Conservation (phyloP, 2,888 invertebrate species). For the Trichogramma dendrolimi region DNA sequence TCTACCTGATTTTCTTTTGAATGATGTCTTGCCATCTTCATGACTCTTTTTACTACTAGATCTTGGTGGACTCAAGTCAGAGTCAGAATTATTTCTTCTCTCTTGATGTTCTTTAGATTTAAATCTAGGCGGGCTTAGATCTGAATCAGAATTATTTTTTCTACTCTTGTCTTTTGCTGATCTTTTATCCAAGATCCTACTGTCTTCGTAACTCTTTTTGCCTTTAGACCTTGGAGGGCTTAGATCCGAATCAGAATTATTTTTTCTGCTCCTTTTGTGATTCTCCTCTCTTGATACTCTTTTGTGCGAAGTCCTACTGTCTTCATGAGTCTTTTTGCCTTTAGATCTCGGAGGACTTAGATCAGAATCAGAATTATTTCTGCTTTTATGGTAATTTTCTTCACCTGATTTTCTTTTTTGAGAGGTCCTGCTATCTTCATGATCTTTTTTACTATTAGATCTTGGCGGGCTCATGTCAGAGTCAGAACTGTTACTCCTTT, state of each 20-base stretch:
- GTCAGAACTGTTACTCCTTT: constrained; percentile 1
- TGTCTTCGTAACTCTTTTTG: constrained; percentile 24
- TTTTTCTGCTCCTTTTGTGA: constrained; percentile 25
- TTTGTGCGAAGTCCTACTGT: constrained; percentile 15
- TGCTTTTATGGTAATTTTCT: neutral
- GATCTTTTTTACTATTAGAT: constrained; percentile 21
- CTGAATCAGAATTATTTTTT: constrained; percentile 41
- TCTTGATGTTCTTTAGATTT: constrained; percentile 31
- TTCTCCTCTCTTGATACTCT: constrained; percentile 31
- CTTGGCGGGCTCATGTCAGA: constrained; percentile 27
- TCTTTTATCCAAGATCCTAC: too few species aligned
- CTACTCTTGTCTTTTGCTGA: constrained; percentile 22
- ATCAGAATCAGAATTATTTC: constrained; percentile 29
- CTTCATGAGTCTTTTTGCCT: neutral
- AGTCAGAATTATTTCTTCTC: constrained; percentile 31
- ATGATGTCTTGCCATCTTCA: constrained; percentile 24
- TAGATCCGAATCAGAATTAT: constrained; percentile 39
- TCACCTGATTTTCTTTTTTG: constrained; percentile 9
- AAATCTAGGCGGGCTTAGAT: constrained; percentile 41
- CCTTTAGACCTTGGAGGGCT: constrained; percentile 39
- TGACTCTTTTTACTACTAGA: constrained; percentile 23
- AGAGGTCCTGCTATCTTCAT: constrained; percentile 23
- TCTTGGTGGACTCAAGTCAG: constrained; percentile 29
- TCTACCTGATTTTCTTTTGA: constrained; percentile 11
- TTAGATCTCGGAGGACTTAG: constrained; percentile 34